Evolutionary conservation across 1,140 invertebrate genomes (phyloP), one percentile per base, ranked within the genome.

Genomic region (Akabosia matsudoensis): DNA sequence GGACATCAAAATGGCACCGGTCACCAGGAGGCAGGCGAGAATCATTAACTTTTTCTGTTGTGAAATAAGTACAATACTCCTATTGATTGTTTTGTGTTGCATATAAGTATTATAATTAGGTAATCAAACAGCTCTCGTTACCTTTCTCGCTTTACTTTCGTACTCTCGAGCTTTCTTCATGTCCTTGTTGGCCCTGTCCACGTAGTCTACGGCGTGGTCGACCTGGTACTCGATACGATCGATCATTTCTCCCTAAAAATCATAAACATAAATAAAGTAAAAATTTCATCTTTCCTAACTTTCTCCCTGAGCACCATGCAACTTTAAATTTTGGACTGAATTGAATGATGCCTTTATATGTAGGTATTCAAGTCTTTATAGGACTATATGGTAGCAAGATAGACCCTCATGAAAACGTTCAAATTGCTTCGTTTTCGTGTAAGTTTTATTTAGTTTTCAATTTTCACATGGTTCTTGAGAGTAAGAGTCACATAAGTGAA

Each of bases 211-310:
- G 16, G 93, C 90, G 84, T 91, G 89, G 81, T 90, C 89, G 70
- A 97, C 94, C 86, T 96, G 93, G 87, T 93, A 92, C 87, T 97
- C 94, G 85, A 97, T 94, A 83, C 92, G 87, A 87, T 96, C 93
- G 82, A 96, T 90, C 89, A 96, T 91, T 87, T 96, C 94, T 83
- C 94, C 94, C 93, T 97, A 85, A 84, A 84, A n/a, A n/a, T n/a
- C 10, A 51, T n/a, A 51, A 10, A 51, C 10, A 10, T 13, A 51
- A 51, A 51, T n/a, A 51, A 10, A 51, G n/a, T n/a, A 51, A 51
- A n/a, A 51, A 51, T 51, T 51, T 51, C n/a, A 51, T n/a, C n/a
- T n/a, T n/a, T 51, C n/a, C 45, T n/a, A 51, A n/a, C 45, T 51
- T 51, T 51, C 45, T 13, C 45, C n/a, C n/a, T 51, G 10, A 51